A percentile compares a stretch with the other conserved stretches of the same genome.
Conservation (phyloP, 2,888 invertebrate genomes). For the Octonoba sinensis region DNA sequence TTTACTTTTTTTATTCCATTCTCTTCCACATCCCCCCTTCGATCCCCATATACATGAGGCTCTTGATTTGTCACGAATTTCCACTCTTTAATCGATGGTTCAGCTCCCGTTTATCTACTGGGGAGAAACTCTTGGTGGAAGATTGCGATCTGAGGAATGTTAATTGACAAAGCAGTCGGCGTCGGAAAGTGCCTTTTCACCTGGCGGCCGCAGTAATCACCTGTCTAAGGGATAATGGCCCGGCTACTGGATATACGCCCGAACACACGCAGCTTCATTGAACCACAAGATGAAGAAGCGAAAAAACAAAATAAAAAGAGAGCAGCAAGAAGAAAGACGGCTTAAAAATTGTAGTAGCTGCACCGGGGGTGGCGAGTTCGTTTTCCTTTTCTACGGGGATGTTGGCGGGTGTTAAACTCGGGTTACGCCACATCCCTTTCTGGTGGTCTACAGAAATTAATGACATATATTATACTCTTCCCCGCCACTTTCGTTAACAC, state of each 20-base stretch:
- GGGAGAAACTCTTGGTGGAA: constrained; percentile 13
- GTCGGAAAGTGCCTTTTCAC: constrained; percentile 41
- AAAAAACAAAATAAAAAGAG: not conserved
- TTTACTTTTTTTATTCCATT: constrained; percentile 1
- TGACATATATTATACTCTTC: no score
- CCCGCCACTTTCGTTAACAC: no score
- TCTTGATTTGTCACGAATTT: constrained; percentile 62
- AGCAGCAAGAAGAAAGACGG: not conserved
- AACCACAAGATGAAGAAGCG: constrained; percentile 8
- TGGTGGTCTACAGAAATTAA: no score
- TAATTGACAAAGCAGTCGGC: constrained; percentile 62
- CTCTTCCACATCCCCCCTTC: not conserved
- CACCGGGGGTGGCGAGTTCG: not conserved
- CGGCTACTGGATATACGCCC: constrained; percentile 59
- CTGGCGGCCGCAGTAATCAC: constrained; percentile 48
- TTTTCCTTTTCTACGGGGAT: not conserved
- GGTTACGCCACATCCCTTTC: no score
- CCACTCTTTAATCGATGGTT: constrained; percentile 54
- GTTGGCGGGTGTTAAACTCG: not conserved
- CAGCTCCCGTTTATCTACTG: constrained; percentile 26
- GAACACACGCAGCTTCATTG: constrained; percentile 19
- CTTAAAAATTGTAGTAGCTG: not conserved
- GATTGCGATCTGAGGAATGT: constrained; percentile 59
- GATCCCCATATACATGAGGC: not conserved
- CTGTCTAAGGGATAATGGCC: constrained; percentile 59